Evolutionary conservation across 2,888 invertebrate genomes (phyloP), one percentile per base, ranked within the genome.

Genomic region (Drosophila imparisetae): DNA sequence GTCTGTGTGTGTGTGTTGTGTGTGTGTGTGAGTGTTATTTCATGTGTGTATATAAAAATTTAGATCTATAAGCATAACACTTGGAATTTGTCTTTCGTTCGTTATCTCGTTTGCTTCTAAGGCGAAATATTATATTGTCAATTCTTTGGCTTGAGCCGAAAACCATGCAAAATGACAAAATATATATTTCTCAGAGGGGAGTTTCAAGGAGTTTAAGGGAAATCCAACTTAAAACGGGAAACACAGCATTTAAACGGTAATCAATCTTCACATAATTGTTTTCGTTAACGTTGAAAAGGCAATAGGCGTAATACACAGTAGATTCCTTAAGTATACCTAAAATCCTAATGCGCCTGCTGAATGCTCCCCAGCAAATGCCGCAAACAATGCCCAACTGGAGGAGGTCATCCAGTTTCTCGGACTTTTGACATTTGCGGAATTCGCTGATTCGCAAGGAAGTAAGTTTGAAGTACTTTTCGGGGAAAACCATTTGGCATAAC

Each of bases 61-160:
- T 85, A 85, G 85, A 85, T 85, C 85, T 85, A 85, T 85, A 85
- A 85, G 85, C 85, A 87, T 85, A 87, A 87, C 85, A 85, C 87
- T 86, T 86, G 83, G 80, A 88, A 86, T 86, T 75, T 67, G 73
- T 83, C 84, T 86, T 76, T 70, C 75, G 63, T 86, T 83, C 74
- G 74, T 73, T 78, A 72, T 80, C 69, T 78, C 75, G 62, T 81
- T 83, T 86, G 81, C 77, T 76, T 79, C 78, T 91, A 91, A 91
- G 91, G 86, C 89, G 89, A 91, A 91, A 91, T 90, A 90, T 90
- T 87, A 86, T 86, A 90, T 91, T 91, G 91, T 91, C 91, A 90
- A 85, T 88, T 90, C 88, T 78, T 88, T 91, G 91, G 90, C 90
- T 91, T 81, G 90, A 91, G 91, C 91, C 91, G 80, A 86, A 90